A percentile compares a stretch with the other conserved stretches of the same genome.
phyloP scores from a whole-genome alignment of 2,797 vertebrate genomes.

The Margarornis squamiger region DNA sequence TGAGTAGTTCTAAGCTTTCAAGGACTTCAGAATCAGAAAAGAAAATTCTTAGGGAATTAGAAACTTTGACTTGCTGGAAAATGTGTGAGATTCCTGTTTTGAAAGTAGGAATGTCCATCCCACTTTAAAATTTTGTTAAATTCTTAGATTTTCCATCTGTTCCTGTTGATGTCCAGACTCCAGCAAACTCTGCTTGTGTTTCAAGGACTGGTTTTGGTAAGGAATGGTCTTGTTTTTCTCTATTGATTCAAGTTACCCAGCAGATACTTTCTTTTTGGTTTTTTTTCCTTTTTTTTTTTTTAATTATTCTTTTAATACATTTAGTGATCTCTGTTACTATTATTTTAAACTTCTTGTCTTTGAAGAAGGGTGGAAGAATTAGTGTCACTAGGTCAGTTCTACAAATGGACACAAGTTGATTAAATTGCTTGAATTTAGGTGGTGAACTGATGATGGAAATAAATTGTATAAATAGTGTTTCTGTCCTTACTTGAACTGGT shows the following conservation, averaged over 20 bases:
- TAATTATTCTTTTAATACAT: neutral
- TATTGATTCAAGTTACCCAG: neutral
- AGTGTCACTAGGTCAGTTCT: accelerated
- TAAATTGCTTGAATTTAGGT: neutral
- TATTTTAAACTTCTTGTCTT: neutral
- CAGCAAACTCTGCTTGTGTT: slow-evolving; percentile 11
- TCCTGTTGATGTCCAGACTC: slow-evolving; percentile 68
- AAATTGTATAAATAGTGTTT: neutral
- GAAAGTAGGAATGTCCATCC: neutral
- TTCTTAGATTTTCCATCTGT: slow-evolving; percentile 69
- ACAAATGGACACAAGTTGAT: neutral
- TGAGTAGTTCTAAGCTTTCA: neutral
- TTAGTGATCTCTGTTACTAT: neutral
- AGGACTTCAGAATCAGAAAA: neutral
- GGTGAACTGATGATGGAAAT: neutral
- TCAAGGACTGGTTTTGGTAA: slow-evolving; percentile 79
- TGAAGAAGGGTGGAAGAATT: neutral
- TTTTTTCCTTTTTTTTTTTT: too few relatives aligned
- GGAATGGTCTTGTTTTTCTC: neutral
- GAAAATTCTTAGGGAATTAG: neutral
- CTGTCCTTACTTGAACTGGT: neutral
- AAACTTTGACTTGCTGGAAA: neutral
- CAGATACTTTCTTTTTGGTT: neutral
- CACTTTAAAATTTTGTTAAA: neutral
- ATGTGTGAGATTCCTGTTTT: accelerated